Evolutionary conservation across 2,888 invertebrate species (phyloP).

Genomic region (Melipona bicolor): DNA sequence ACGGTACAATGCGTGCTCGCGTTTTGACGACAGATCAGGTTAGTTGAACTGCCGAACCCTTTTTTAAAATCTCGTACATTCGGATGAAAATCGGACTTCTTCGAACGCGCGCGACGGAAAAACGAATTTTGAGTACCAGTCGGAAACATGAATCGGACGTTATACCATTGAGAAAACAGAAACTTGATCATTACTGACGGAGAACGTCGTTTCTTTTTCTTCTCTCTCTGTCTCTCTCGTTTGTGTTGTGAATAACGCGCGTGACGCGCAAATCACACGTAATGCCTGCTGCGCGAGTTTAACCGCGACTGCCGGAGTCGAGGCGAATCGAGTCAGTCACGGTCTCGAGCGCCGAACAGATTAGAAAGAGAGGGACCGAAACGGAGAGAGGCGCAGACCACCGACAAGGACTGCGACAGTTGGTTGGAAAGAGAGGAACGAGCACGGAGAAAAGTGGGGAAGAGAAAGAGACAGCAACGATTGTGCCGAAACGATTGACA

Average conservation of each 20-base stretch:
- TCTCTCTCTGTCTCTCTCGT: neutral
- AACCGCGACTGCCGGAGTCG: constrained; percentile 73
- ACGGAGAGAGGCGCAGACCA: constrained; percentile 5
- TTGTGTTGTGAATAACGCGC: constrained; percentile 45
- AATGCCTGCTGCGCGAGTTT: constrained; percentile 72
- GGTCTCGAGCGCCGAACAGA: constrained; percentile 45
- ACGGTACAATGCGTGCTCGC: neutral
- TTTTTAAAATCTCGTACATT: neutral
- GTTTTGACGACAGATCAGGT: neutral
- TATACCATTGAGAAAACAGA: neutral
- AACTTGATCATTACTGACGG: constrained; percentile 15
- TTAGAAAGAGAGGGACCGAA: constrained; percentile 26
- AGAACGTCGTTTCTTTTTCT: constrained; percentile 19
- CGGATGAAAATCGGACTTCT: neutral
- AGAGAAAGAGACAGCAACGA: constrained; percentile 19
- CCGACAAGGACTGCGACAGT: constrained; percentile 20
- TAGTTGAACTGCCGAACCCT: neutral
- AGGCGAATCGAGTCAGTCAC: constrained; percentile 72
- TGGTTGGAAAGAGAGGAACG: constrained; percentile 6
- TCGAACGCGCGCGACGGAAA: neutral
- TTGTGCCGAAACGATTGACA: constrained; percentile 17
- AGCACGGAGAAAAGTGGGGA: neutral
- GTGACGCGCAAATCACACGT: constrained; percentile 43
- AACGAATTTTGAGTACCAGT: neutral
- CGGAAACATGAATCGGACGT: too few relatives aligned